Conservation (phyloP, 1,140 invertebrate species). For the Caenorhabditis latens region DNA sequence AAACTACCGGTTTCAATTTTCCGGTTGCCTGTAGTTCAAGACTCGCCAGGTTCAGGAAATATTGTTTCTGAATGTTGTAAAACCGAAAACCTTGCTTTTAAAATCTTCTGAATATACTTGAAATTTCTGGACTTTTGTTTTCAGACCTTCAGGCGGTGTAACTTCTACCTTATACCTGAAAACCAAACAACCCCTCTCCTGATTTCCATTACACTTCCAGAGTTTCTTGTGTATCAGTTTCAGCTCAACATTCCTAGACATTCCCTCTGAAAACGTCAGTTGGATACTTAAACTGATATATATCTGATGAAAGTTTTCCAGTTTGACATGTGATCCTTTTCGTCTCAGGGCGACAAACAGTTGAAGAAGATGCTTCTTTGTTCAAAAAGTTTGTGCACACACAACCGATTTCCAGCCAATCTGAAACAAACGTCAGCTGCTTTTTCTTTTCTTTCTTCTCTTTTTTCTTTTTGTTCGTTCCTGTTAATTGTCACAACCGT, state of each 20-base stretch:
- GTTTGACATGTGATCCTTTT: conserved; percentile 37
- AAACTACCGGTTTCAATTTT: no score
- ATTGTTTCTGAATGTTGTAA: no score
- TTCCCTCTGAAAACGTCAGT: neutral
- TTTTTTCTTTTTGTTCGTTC: conserved; percentile 24
- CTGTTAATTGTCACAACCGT: conserved; percentile 44
- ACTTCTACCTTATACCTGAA: no score
- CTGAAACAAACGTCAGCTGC: conserved; percentile 47
- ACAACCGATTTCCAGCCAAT: conserved; percentile 20
- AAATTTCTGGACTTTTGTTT: no score
- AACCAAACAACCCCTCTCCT: no score
- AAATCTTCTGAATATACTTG: no score
- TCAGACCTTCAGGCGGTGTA: no score
- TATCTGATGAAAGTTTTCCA: conserved; percentile 2
- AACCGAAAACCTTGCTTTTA: no score
- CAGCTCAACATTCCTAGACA: neutral
- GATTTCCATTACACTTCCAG: no score
- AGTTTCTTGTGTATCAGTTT: no score
- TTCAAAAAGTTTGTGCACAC: conserved; percentile 28
- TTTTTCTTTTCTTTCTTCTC: neutral
- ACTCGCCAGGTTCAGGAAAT: no score
- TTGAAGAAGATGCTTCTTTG: conserved; percentile 1
- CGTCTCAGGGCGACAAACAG: conserved; percentile 24
- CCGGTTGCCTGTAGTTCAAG: no score
- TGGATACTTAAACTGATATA: neutral